Conservation (phyloP, 1,140 invertebrate species). For the Bombus confusus region DNA sequence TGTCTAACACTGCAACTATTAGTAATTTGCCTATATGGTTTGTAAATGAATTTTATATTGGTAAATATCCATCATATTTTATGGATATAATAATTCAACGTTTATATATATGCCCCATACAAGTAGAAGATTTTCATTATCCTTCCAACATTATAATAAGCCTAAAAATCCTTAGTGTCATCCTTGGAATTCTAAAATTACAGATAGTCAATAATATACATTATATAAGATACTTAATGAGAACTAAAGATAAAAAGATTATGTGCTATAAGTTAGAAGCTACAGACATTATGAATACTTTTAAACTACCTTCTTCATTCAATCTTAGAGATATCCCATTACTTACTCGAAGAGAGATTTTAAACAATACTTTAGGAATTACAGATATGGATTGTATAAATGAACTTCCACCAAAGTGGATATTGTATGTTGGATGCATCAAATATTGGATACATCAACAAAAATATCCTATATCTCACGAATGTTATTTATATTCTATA, state of each 20-base stretch:
- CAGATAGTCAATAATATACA: conserved; percentile 70
- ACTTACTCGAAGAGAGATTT: conserved; percentile 75
- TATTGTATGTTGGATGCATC: conserved; percentile 85
- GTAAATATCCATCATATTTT: conserved; percentile 84
- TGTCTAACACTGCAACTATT: not conserved
- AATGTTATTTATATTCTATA: conserved; percentile 84
- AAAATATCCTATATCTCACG: conserved; percentile 74
- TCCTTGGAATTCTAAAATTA: conserved; percentile 86
- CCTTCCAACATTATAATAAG: conserved; percentile 84
- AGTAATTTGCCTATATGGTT: conserved; percentile 85
- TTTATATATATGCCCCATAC: conserved; percentile 86
- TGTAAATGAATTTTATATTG: conserved; percentile 84
- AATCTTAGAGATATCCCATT: conserved; percentile 72
- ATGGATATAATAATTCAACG: conserved; percentile 86
- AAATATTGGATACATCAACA: conserved; percentile 86
- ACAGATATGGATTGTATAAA: conserved; percentile 76
- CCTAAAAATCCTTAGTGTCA: conserved; percentile 85
- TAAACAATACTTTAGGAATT: conserved; percentile 80
- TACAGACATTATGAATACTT: conserved; percentile 71
- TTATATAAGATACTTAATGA: conserved; percentile 75
- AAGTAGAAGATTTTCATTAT: conserved; percentile 87
- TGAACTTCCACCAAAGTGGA: conserved; percentile 84
- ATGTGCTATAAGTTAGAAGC: conserved; percentile 47
- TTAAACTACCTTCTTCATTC: conserved; percentile 74
- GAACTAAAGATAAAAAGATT: conserved; percentile 70